These are phyloP conservation scores for Columba guinea DNA, from an alignment of 2,797 vertebrate genomes.

Conservation along the genomic window DNA sequence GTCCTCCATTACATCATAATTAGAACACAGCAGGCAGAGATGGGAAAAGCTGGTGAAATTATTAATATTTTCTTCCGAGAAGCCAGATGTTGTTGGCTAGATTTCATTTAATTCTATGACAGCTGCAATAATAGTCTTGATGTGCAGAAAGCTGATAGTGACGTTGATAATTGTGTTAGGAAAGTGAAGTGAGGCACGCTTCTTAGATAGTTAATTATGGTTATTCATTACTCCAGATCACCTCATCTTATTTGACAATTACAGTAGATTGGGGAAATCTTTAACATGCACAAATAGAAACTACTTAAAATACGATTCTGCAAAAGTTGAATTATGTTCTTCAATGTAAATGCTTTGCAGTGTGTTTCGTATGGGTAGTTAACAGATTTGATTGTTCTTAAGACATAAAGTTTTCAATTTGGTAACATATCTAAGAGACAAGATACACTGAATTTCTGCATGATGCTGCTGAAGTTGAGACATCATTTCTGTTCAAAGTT, in stretches of 20 bases:
- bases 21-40: conserved; percentile 82
- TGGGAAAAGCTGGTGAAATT: conserved; percentile 80
- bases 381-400: neutral
- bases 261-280: neutral
- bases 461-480: neutral
- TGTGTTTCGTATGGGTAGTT: neutral
- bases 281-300: neutral
- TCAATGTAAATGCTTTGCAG: neutral
- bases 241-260: conserved; percentile 20
- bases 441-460: neutral
- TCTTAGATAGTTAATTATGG: conserved; percentile 35
- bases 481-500: neutral
- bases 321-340: neutral
- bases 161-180: conserved; percentile 64
- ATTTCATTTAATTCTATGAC: conserved; percentile 88
- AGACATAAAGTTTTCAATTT: neutral
- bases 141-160: conserved; percentile 78
- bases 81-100: conserved; percentile 86
- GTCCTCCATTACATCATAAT: conserved; percentile 93
- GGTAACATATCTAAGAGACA: neutral
- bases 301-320: neutral
- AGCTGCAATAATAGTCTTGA: conserved; percentile 82
- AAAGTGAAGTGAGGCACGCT: conserved; percentile 11
- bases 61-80: conserved; percentile 74
- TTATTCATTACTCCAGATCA: conserved; percentile 38